Conservation (phyloP, 2,797 vertebrate genomes). For the Netta rufina region DNA sequence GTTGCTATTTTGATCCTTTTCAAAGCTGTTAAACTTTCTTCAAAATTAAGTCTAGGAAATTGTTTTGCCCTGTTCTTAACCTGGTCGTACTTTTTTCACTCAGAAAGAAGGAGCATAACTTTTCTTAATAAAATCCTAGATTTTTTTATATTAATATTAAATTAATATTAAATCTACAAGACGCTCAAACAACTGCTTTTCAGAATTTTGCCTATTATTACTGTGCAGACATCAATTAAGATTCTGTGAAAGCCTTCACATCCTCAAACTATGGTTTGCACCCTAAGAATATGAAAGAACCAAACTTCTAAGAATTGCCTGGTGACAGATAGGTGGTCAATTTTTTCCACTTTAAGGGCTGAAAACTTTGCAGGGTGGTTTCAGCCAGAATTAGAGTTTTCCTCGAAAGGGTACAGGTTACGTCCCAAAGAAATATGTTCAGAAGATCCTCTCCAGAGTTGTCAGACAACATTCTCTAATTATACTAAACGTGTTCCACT, state of each 20-base stretch:
- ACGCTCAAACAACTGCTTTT: not conserved
- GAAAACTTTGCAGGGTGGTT: not conserved
- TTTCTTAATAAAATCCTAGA: not conserved
- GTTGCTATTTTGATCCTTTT: not conserved
- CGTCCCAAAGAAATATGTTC: not conserved
- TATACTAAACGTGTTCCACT: not conserved
- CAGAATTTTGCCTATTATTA: not conserved
- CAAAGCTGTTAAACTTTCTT: not conserved
- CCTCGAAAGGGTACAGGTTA: not conserved
- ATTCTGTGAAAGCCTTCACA: not conserved
- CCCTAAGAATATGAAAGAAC: not conserved
- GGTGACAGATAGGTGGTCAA: accelerated
- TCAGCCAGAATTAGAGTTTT: not conserved
- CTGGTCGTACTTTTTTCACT: not conserved
- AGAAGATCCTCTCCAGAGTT: not conserved
- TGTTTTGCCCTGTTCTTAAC: not conserved
- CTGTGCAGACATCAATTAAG: not conserved
- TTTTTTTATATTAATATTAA: not conserved
- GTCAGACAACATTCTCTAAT: not conserved
- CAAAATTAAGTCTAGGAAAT: not conserved
- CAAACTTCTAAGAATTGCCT: not conserved
- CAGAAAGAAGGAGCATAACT: not conserved
- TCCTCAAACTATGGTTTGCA: not conserved
- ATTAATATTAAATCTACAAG: not conserved
- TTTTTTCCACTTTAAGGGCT: not conserved